A percentile compares a stretch with the other conserved stretches of the same genome.
Evolutionary conservation across 2,113 vertebrate genomes (phyloP).

Genomic region (Bothrops jararaca): DNA sequence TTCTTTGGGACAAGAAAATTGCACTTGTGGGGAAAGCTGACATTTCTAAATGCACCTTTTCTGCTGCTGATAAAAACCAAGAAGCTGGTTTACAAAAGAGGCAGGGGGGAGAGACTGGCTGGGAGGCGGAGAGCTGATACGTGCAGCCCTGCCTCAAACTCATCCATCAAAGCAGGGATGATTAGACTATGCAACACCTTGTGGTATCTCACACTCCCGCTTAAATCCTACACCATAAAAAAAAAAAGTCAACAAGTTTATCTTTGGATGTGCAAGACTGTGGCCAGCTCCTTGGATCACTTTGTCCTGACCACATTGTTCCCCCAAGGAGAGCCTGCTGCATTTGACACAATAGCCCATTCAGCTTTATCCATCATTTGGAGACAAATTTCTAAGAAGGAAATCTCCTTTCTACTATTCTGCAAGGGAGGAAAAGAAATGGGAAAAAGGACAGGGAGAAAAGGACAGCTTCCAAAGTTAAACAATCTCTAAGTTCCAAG

Average conservation of each 20-base stretch:
- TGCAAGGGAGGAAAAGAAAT: background rate
- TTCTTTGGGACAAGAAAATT: background rate
- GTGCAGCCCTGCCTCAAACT: background rate
- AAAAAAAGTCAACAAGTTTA: conserved; percentile 11
- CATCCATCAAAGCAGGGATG: background rate
- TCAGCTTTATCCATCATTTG: background rate
- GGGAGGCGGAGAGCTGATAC: background rate
- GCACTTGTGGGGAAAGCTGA: background rate
- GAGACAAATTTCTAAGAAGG: background rate
- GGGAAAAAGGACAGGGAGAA: background rate
- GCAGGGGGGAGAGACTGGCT: background rate
- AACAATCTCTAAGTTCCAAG: background rate
- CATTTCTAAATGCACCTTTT: background rate
- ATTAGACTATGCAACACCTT: background rate
- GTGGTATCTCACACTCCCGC: background rate
- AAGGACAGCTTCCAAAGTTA: background rate
- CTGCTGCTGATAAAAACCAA: background rate
- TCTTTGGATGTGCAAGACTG: conserved; percentile 25
- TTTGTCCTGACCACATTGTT: background rate
- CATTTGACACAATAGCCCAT: conserved; percentile 17
- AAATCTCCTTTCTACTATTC: background rate
- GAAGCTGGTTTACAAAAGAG: background rate
- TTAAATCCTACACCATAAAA: background rate
- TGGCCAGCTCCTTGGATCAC: background rate
- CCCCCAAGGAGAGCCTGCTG: background rate